A percentile compares a stretch with the other conserved stretches of the same genome.
These are phyloP conservation scores for Syngnathus typhle DNA, from an alignment of 2,113 vertebrate genomes.

Conservation along the genomic window DNA sequence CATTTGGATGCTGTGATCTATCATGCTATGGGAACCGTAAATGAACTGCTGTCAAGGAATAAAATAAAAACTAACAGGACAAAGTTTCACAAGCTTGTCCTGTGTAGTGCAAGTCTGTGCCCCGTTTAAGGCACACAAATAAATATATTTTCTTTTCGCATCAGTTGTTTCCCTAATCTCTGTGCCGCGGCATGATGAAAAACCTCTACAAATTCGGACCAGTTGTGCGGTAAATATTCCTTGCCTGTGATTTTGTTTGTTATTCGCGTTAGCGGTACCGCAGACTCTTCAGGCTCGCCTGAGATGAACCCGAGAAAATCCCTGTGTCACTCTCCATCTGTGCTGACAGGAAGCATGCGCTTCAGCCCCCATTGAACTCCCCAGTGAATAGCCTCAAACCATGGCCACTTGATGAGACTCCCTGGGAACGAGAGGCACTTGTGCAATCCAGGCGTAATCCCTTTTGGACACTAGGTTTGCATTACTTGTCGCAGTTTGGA, in stretches of 20 bases:
- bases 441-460: slow-evolving; percentile 7
- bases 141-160: slow-evolving; percentile 61
- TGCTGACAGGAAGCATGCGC: slow-evolving; percentile 60
- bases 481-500: no score
- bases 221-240: slow-evolving; percentile 51
- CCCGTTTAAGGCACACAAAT: slow-evolving; percentile 46
- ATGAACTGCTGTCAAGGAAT: slow-evolving; percentile 23
- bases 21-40: slow-evolving; percentile 51
- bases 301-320: slow-evolving; percentile 68
- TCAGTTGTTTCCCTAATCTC: slow-evolving; percentile 49
- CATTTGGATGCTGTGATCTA: slow-evolving; percentile 65
- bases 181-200: slow-evolving; percentile 44
- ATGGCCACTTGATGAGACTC: slow-evolving; percentile 13
- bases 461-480: not conserved
- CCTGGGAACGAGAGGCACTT: not conserved
- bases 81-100: slow-evolving; percentile 39
- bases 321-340: slow-evolving; percentile 58
- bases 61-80: slow-evolving; percentile 33
- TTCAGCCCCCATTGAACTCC: slow-evolving; percentile 58
- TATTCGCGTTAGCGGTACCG: slow-evolving; percentile 23
- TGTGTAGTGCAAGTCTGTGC: slow-evolving; percentile 42
- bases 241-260: slow-evolving; percentile 36
- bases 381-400: slow-evolving; percentile 23
- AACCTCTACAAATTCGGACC: slow-evolving; percentile 47
- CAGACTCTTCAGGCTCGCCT: slow-evolving; percentile 57